A percentile compares a stretch with the other conserved stretches of the same genome.
These are phyloP conservation scores for Sisor rabdophorus DNA, from an alignment of 2,113 vertebrate genomes.

Conservation along the genomic window DNA sequence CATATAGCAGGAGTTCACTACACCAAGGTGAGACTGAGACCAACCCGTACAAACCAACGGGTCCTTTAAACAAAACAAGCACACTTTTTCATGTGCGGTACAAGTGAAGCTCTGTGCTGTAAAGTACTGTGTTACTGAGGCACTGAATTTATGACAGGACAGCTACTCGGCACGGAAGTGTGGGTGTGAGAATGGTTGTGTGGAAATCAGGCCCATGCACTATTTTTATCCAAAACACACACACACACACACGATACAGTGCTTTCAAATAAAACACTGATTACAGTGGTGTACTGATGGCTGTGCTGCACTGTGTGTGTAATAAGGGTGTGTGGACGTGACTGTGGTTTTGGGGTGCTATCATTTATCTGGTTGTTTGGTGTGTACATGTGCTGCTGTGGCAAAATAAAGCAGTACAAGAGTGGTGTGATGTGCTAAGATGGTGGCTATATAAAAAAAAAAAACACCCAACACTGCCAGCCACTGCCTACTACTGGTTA, in stretches of 20 bases:
- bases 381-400: not conserved
- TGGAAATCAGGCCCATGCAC: conserved; percentile 21
- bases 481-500: conserved; percentile 25
- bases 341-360: not conserved
- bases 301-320: not conserved
- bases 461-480: too few relatives aligned
- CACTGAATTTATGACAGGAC: conserved; percentile 10
- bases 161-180: not conserved
- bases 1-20: not conserved
- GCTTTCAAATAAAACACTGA: conserved; percentile 35
- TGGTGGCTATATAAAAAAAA: conserved; percentile 31
- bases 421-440: conserved; percentile 20
- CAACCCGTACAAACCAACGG: not conserved
- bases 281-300: conserved; percentile 32
- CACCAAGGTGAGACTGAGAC: not conserved
- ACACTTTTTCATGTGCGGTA: not conserved
- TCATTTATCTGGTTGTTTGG: not conserved
- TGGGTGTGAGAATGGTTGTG: not conserved
- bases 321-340: conserved; percentile 13
- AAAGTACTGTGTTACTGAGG: not conserved
- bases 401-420: not conserved
- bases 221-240: conserved; percentile 14
- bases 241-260: not conserved
- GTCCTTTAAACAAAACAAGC: conserved; percentile 1
- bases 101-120: not conserved